Conservation (phyloP, 2,797 vertebrate species). For the Aeoliscus strigatus region DNA sequence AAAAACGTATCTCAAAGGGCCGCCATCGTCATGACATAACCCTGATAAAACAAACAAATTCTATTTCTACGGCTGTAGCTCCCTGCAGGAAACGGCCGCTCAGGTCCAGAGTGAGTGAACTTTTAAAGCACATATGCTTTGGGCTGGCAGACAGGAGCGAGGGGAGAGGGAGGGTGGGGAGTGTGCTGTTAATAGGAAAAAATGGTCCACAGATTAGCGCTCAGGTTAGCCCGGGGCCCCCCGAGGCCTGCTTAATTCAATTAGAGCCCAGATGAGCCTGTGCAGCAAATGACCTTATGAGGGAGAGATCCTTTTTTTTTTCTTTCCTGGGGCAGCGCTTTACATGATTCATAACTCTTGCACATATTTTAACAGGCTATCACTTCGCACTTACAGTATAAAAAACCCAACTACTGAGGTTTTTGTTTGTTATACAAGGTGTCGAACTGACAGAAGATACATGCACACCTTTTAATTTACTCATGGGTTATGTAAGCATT, state of each 20-base stretch:
- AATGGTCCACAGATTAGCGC: constrained; percentile 80
- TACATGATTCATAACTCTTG: constrained; percentile 74
- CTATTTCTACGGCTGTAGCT: constrained; percentile 59
- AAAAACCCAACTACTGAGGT: constrained; percentile 7
- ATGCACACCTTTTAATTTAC: constrained; percentile 1
- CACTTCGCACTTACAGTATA: constrained; percentile 60
- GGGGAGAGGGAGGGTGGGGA: constrained; percentile 35
- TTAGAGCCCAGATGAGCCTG: constrained; percentile 79
- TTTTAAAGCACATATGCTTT: constrained; percentile 67
- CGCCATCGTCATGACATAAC: constrained; percentile 53
- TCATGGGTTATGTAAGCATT: not conserved
- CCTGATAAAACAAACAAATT: constrained; percentile 55
- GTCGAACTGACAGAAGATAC: constrained; percentile 7
- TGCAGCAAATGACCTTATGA: constrained; percentile 76
- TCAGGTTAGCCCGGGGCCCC: constrained; percentile 76
- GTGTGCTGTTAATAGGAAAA: constrained; percentile 74
- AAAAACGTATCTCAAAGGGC: too few species aligned
- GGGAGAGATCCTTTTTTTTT: constrained; percentile 61
- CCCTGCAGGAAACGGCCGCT: constrained; percentile 54
- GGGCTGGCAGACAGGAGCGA: constrained; percentile 55
- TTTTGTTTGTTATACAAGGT: constrained; percentile 24
- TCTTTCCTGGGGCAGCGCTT: constrained; percentile 66
- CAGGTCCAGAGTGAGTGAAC: constrained; percentile 62
- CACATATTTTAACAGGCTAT: constrained; percentile 73
- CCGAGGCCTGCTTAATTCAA: constrained; percentile 79